A percentile compares a stretch with the other conserved stretches of the same genome.
phyloP scores from a whole-genome alignment of 2,113 vertebrate species.

The Sarotherodon lohbergeri region DNA sequence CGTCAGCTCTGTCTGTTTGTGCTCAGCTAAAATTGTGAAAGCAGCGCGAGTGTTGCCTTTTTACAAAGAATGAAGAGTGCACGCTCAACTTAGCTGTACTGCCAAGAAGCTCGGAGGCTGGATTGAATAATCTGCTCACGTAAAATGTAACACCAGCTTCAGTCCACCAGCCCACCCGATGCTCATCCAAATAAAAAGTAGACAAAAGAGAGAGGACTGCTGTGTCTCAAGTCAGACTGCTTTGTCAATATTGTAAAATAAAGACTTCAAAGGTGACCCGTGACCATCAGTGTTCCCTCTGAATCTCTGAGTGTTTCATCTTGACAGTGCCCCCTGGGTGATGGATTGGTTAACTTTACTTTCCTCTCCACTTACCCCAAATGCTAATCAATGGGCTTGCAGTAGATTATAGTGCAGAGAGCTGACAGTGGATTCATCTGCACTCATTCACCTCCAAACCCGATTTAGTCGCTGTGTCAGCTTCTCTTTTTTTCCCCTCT shows the following conservation, averaged over 20 bases:
- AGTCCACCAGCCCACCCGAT: neutral
- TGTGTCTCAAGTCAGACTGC: neutral
- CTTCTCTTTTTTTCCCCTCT: neutral
- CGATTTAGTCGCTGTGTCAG: constrained; percentile 37
- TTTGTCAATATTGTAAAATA: constrained; percentile 11
- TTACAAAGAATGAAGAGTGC: constrained; percentile 11
- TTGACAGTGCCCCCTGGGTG: constrained; percentile 27
- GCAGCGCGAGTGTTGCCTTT: neutral
- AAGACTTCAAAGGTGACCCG: constrained; percentile 41
- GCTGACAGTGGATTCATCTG: constrained; percentile 39
- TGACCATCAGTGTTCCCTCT: constrained; percentile 16
- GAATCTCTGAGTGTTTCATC: constrained; percentile 1
- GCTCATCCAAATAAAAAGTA: constrained; percentile 10
- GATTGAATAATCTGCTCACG: neutral
- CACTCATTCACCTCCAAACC: constrained; percentile 27
- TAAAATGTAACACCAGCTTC: neutral
- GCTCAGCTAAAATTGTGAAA: constrained; percentile 1
- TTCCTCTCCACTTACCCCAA: constrained; percentile 9
- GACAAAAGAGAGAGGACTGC: neutral
- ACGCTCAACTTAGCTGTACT: neutral
- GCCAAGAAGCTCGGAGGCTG: constrained; percentile 2
- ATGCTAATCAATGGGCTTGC: constrained; percentile 46
- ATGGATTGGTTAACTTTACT: constrained; percentile 43
- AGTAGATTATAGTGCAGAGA: constrained; percentile 47
- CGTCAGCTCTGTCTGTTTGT: neutral